phyloP scores from a whole-genome alignment of 2,113 vertebrate genomes.

The Sander vitreus region DNA sequence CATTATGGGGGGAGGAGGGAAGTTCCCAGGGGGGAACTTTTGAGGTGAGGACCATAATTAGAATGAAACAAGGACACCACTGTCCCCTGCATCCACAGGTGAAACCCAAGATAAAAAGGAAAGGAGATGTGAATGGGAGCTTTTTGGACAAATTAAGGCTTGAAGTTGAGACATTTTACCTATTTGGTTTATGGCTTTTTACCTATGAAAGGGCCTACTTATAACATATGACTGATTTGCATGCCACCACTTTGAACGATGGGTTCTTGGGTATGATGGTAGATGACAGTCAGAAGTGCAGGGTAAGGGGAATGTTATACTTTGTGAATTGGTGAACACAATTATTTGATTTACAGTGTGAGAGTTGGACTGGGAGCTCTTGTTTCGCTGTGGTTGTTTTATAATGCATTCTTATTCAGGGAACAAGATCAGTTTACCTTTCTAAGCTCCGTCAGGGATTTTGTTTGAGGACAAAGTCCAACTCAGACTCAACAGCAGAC shows the following conservation, averaged over 20 bases:
- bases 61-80: constrained; percentile 77
- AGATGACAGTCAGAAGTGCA: constrained; percentile 59
- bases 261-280: constrained; percentile 50
- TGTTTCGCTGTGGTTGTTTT: constrained; percentile 70
- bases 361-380: constrained; percentile 71
- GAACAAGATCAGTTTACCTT: constrained; percentile 70
- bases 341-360: constrained; percentile 61
- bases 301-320: constrained; percentile 69
- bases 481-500: constrained; percentile 70
- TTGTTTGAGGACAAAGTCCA: constrained; percentile 60
- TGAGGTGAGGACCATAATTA: constrained; percentile 82
- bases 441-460: constrained; percentile 58
- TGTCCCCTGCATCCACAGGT: constrained; percentile 71
- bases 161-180: constrained; percentile 49
- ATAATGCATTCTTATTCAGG: constrained; percentile 62
- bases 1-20: constrained; percentile 51
- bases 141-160: constrained; percentile 70
- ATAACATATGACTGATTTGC: constrained; percentile 53
- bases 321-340: constrained; percentile 37
- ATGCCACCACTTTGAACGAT: constrained; percentile 57
- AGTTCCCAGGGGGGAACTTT: constrained; percentile 72
- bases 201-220: constrained; percentile 55
- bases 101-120: constrained; percentile 74
- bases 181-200: constrained; percentile 62
- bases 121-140: constrained; percentile 57